Percentiles rank a stretch among this genome's conserved stretches.
These are phyloP conservation scores for Apodemus sylvaticus DNA, from an alignment of 2,113 vertebrate genomes.

Conservation along the genomic window DNA sequence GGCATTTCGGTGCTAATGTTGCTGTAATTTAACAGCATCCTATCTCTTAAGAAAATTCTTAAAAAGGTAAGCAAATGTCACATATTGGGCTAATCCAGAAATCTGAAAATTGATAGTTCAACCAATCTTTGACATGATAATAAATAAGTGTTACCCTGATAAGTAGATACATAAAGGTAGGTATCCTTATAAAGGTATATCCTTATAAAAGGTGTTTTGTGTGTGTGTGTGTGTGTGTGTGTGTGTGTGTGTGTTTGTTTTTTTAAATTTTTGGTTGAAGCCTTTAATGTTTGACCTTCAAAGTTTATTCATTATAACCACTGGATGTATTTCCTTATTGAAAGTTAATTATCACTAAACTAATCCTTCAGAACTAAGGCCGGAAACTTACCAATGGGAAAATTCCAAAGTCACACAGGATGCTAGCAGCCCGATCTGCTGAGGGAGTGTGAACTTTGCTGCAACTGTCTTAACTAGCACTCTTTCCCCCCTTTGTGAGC, in stretches of 20 bases:
- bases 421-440: not conserved
- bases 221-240: too few species aligned
- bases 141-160: not conserved
- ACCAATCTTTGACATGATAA: not conserved
- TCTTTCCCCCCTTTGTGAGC: not conserved
- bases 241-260: too few species aligned
- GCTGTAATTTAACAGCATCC: not conserved
- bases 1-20: not conserved
- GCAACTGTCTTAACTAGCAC: not conserved
- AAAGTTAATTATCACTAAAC: not conserved
- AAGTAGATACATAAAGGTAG: not conserved
- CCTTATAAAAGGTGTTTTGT: not conserved
- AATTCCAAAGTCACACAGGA: not conserved
- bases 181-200: not conserved
- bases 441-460: not conserved
- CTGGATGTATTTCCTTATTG: not conserved
- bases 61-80: not conserved
- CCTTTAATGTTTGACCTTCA: not conserved
- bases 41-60: slow-evolving; percentile 9
- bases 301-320: not conserved
- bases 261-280: not conserved
- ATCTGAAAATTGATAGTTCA: not conserved
- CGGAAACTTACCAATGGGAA: not conserved
- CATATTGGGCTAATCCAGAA: not conserved
- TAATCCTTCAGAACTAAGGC: not conserved